Conservation (phyloP, 2,113 vertebrate genomes). For the Pholis gunnellus region DNA sequence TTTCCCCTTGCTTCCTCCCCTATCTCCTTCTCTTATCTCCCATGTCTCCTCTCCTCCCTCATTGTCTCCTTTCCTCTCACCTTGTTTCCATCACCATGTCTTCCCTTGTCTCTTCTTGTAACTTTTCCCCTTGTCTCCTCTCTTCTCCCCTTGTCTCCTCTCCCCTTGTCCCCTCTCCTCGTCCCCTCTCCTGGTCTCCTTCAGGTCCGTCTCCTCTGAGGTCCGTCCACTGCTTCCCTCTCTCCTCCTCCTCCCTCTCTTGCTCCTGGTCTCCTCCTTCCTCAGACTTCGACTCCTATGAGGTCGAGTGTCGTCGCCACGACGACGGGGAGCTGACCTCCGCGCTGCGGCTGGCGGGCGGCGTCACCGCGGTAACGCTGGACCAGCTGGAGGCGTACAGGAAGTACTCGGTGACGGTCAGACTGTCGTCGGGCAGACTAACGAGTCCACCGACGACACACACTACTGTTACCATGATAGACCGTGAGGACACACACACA, state of each 20-base stretch:
- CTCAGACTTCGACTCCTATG: slow-evolving; percentile 88
- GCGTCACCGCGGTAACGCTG: slow-evolving; percentile 67
- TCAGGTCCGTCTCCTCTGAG: slow-evolving; percentile 87
- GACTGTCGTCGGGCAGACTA: slow-evolving; percentile 57
- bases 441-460: slow-evolving; percentile 80
- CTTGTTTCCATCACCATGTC: neutral
- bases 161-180: neutral
- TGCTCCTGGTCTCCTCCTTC: slow-evolving; percentile 91
- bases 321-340: slow-evolving; percentile 59
- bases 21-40: no score
- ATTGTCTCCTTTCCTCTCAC: neutral
- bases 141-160: neutral
- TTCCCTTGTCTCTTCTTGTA: neutral
- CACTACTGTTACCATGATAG: slow-evolving; percentile 95
- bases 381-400: slow-evolving; percentile 68
- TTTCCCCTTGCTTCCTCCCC: neutral
- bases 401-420: slow-evolving; percentile 62
- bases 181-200: neutral
- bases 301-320: slow-evolving; percentile 70
- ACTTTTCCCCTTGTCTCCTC: neutral
- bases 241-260: slow-evolving; percentile 91
- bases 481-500: slow-evolving; percentile 86
- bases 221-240: slow-evolving; percentile 91
- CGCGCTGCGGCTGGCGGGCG: slow-evolving; percentile 34
- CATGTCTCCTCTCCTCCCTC: neutral